Percentiles rank a stretch among this genome's conserved stretches.
phyloP scores from a whole-genome alignment of 2,888 invertebrate species.

The Helobdella robusta region DNA sequence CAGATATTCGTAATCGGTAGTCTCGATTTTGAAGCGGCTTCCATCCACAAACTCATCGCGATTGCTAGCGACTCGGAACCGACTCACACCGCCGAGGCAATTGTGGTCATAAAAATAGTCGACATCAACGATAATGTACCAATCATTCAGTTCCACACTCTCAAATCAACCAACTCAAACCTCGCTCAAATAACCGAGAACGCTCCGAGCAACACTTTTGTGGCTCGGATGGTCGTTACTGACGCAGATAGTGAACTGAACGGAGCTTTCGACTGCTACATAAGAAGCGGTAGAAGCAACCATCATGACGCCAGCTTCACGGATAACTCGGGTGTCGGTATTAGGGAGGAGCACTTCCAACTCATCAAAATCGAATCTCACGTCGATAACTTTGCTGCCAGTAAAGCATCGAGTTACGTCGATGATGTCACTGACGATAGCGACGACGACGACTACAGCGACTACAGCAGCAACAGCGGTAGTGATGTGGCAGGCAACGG shows the following conservation, averaged over 20 bases:
- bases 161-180: slow-evolving; percentile 17
- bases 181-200: slow-evolving; percentile 23
- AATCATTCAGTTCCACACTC: slow-evolving; percentile 23
- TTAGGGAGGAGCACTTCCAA: too few relatives aligned
- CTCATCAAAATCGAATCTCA: too few relatives aligned
- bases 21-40: slow-evolving; percentile 26
- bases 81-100: slow-evolving; percentile 24
- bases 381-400: too few relatives aligned
- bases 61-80: slow-evolving; percentile 26
- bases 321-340: too few relatives aligned
- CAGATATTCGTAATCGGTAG: slow-evolving; percentile 26
- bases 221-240: slow-evolving; percentile 23
- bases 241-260: slow-evolving; percentile 25
- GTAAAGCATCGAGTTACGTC: too few relatives aligned
- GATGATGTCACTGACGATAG: too few relatives aligned
- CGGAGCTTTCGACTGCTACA: slow-evolving; percentile 24
- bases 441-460: too few relatives aligned
- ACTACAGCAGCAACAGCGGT: too few relatives aligned
- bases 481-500: too few relatives aligned
- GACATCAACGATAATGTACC: slow-evolving; percentile 30
- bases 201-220: slow-evolving; percentile 15
- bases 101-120: slow-evolving; percentile 24
- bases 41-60: slow-evolving; percentile 21
- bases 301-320: too few relatives aligned
- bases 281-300: neutral